A percentile compares a stretch with the other conserved stretches of the same genome.
These are phyloP conservation scores for Castor canadensis DNA, from an alignment of 2,113 vertebrate species.

Conservation along the genomic window DNA sequence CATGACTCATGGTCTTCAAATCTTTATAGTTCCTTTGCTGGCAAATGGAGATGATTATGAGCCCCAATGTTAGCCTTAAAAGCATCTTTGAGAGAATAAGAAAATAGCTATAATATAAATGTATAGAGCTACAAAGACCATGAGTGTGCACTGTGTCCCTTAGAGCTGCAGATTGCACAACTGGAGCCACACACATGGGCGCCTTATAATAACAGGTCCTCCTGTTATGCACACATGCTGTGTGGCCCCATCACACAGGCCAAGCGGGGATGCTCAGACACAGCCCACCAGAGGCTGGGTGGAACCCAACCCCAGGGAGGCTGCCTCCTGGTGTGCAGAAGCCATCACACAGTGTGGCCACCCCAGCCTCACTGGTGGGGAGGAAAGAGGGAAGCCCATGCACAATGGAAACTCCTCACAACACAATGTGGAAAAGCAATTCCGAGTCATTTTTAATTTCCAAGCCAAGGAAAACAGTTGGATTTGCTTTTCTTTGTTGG, in stretches of 20 bases:
- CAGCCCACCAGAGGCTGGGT: conserved; percentile 21
- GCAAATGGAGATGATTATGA: neutral
- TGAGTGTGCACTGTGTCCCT: neutral
- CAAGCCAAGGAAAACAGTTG: conserved; percentile 73
- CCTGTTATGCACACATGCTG: neutral
- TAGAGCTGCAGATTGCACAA: neutral
- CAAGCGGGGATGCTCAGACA: neutral
- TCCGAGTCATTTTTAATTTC: conserved; percentile 69
- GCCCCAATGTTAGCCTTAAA: neutral
- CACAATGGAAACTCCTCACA: conserved; percentile 71
- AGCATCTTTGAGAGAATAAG: neutral
- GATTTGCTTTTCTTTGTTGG: conserved; percentile 75
- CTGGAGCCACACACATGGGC: neutral
- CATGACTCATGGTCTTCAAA: neutral
- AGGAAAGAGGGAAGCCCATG: conserved; percentile 52
- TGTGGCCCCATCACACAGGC: neutral
- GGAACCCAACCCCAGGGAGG: conserved; percentile 40
- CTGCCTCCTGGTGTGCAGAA: neutral
- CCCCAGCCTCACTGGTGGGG: conserved; percentile 32
- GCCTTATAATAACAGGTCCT: neutral
- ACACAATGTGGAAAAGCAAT: conserved; percentile 72
- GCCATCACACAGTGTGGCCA: neutral
- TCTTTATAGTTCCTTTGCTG: neutral
- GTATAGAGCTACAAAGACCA: neutral
- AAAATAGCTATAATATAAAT: neutral